Base-by-base conservation (phyloP, 37 sponge, comb jelly and placozoan species). In the Theonella swinhoei region DNA sequence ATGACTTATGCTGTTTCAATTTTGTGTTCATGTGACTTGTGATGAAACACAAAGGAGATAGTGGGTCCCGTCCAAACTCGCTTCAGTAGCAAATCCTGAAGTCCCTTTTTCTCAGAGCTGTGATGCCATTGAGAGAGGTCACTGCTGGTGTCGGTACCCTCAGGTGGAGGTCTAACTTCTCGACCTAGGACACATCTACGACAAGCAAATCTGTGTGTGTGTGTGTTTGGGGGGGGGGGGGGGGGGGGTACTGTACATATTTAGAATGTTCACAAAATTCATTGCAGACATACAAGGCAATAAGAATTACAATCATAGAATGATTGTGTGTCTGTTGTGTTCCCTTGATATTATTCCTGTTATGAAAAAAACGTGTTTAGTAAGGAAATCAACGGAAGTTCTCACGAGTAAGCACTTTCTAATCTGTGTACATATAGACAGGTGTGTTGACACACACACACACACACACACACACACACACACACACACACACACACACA, bases 121-220 rank as follows among this genome's bases (percentile, higher is more conserved):
- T 96, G 97, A 66, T 96, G 66, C 97, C 97, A 96, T 62, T 91
- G 94, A 19, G 89, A 83, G 60, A 96, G 91, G 85, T 91, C 90
- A 39, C 83, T 80, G 68, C 76, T 91, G 39, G 89, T 87, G 54
- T 90, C 92, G n/a, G 79, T 73, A 0, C 85, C 90, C 34, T 84
- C 67, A 23, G 92, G 97, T 8, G 97, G 97, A 1, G 87, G 73
- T n/a, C 72, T 85, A 4, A 87, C 65, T 79, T 96, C 94, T 31
- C 75, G 86, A 2, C 91, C 91, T 11, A 93, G 65, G 17, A 96
- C 85, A 83, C 97, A 96, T 7, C 97, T 77, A 20, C 64, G 70
- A 75, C 97, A 96, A 58, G 88, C 86, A 59, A 96, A 89, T 70
- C 95, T 95, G 62, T 1, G 23, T 4, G 26, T 30, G 34, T 20